Conservation (phyloP, 2,113 vertebrate genomes). For the Physeter macrocephalus region DNA sequence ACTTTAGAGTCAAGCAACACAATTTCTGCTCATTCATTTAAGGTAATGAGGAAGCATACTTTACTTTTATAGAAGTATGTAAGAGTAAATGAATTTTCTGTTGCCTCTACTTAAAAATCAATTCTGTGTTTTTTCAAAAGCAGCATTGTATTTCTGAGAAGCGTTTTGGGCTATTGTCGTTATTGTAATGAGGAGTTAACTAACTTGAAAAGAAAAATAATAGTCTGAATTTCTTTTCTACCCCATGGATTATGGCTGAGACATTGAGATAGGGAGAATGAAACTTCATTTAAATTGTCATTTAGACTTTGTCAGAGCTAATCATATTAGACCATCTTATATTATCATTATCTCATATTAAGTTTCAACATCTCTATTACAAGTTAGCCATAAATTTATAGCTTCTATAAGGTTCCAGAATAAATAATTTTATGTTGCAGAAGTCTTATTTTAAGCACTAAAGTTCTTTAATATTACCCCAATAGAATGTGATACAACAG, state of each 20-base stretch:
- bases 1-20: background rate
- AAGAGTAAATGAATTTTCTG: background rate
- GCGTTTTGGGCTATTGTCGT: background rate
- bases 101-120: conserved; percentile 35
- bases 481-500: background rate
- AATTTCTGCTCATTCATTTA: conserved; percentile 27
- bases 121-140: conserved; percentile 22
- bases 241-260: background rate
- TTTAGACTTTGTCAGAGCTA: conserved; percentile 21
- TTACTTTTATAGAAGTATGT: conserved; percentile 11
- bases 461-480: background rate
- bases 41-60: background rate
- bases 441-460: background rate
- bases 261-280: background rate
- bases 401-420: background rate
- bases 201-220: conserved; percentile 50
- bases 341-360: background rate
- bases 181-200: conserved; percentile 53
- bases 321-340: background rate
- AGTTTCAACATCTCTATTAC: background rate
- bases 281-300: conserved; percentile 35
- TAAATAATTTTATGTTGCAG: background rate
- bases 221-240: conserved; percentile 31
- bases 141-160: conserved; percentile 29
- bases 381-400: conserved; percentile 18